Percentiles rank a stretch among this genome's conserved stretches.
Conservation (phyloP, 2,113 vertebrate genomes). For the Sakesphorus luctuosus region DNA sequence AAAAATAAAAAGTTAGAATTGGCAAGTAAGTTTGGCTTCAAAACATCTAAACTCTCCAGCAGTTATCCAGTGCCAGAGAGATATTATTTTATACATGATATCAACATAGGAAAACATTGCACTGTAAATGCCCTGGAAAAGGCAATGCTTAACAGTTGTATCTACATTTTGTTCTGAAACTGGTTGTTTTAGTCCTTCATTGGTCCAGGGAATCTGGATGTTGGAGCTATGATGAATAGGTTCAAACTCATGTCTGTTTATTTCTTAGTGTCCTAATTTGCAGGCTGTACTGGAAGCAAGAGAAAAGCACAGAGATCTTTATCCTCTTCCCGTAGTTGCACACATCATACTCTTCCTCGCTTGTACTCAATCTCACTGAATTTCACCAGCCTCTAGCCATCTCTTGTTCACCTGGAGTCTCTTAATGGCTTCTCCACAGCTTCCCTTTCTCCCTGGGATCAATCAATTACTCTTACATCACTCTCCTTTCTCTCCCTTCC, state of each 20-base stretch:
- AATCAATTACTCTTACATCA: rapidly evolving
- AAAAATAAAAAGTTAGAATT: neutral
- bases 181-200: neutral
- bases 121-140: neutral
- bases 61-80: neutral
- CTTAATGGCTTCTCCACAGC: neutral
- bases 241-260: neutral
- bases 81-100: neutral
- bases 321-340: neutral
- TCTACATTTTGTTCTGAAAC: neutral
- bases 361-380: neutral
- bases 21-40: conserved; percentile 23
- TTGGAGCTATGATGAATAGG: neutral
- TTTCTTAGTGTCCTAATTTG: neutral
- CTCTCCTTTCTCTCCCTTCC: neutral
- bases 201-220: neutral
- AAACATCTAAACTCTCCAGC: neutral
- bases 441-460: neutral
- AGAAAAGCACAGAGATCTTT: neutral
- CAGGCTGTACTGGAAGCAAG: neutral
- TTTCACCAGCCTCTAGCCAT: neutral
- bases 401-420: neutral
- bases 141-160: neutral
- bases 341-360: rapidly evolving
- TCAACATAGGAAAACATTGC: neutral